These are phyloP conservation scores for Myrmophylax atrothorax DNA, from an alignment of 2,113 vertebrate species.

Conservation along the genomic window DNA sequence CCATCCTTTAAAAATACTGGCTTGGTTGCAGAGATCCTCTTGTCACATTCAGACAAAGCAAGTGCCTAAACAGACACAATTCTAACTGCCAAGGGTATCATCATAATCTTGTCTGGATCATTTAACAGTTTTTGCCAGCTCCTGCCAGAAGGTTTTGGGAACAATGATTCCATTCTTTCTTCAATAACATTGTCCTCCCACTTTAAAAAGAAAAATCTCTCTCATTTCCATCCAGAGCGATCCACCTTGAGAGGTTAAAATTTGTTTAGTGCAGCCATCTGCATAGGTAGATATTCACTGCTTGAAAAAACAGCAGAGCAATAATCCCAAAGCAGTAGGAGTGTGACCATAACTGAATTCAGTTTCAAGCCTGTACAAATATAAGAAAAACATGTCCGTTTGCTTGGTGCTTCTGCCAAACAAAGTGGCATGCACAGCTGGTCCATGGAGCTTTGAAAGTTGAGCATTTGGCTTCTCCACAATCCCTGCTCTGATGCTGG, in stretches of 20 bases:
- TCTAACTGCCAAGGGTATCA: conserved; percentile 38
- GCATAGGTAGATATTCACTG: neutral
- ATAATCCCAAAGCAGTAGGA: neutral
- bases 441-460: neutral
- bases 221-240: neutral
- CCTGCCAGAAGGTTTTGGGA: conserved; percentile 40
- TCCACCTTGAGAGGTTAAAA: conserved; percentile 33
- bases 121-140: conserved; percentile 48
- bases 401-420: neutral
- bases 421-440: conserved; percentile 26
- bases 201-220: conserved; percentile 44
- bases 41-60: conserved; percentile 12
- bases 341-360: neutral
- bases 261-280: neutral
- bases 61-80: conserved; percentile 39
- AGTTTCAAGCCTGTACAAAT: neutral
- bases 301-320: neutral
- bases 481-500: neutral
- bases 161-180: conserved; percentile 23
- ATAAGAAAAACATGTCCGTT: neutral
- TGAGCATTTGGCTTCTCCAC: conserved; percentile 1
- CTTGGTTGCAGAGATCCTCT: neutral
- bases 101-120: conserved; percentile 52
- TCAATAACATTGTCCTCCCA: conserved; percentile 25
- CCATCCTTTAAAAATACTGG: neutral